Percentiles rank a stretch among this genome's conserved stretches.
phyloP scores from a whole-genome alignment of 2,797 vertebrate species.

The Synaphobranchus kaupii region DNA sequence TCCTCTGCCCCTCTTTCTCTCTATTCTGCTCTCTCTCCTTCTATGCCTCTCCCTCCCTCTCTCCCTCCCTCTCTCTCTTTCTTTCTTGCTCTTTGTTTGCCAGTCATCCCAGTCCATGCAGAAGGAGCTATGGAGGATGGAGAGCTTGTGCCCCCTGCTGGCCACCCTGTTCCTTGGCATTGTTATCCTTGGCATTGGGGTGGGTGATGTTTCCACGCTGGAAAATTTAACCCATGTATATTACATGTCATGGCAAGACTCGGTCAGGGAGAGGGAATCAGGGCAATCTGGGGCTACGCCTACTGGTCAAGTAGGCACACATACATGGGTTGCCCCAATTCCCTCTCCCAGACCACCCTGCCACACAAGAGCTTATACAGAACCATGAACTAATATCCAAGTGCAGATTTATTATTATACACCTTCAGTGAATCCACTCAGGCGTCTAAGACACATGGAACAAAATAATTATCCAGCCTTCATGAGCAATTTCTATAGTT shows the following conservation, averaged over 20 bases:
- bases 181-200: constrained; percentile 73
- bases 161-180: constrained; percentile 75
- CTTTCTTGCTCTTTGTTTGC: neutral
- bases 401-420: neutral
- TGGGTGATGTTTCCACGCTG: constrained; percentile 58
- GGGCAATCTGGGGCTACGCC: neutral
- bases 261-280: neutral
- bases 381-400: neutral
- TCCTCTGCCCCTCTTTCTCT: neutral
- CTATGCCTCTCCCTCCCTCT: neutral
- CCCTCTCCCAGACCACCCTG: neutral
- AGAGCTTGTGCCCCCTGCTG: constrained; percentile 70
- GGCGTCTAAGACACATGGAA: neutral
- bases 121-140: constrained; percentile 66
- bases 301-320: neutral
- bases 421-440: neutral
- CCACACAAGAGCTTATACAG: neutral
- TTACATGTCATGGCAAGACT: neutral
- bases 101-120: constrained; percentile 65
- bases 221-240: neutral
- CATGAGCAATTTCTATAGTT: neutral
- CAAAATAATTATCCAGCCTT: neutral
- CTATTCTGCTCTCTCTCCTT: neutral
- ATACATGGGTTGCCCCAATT: neutral
- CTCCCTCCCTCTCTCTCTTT: neutral